Conservation (phyloP, 2,888 invertebrate genomes). For the Drosophila colorata region DNA sequence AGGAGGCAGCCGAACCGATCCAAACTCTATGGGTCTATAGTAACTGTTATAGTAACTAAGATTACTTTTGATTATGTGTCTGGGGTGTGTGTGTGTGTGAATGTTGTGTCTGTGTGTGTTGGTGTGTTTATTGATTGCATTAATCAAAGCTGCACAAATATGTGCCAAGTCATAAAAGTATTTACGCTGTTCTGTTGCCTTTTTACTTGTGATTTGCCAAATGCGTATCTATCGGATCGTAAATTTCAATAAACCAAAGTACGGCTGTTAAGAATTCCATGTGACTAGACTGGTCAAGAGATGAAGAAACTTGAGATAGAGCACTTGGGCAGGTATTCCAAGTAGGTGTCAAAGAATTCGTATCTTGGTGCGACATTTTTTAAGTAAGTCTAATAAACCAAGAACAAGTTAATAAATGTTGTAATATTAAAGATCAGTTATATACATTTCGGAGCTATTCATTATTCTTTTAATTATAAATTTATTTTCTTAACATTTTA, state of each 20-base stretch:
- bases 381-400: not conserved
- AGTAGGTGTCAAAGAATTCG: not conserved
- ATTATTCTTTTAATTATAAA: too few species aligned
- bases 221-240: slow-evolving; percentile 46
- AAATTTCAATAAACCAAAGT: slow-evolving; percentile 65
- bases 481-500: too few species aligned
- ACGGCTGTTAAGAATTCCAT: slow-evolving; percentile 26
- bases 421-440: not conserved
- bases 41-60: slow-evolving; percentile 11
- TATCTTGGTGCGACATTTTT: not conserved
- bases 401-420: not conserved
- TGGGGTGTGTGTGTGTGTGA: not conserved
- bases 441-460: too few species aligned
- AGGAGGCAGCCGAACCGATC: not conserved
- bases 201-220: slow-evolving; percentile 45
- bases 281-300: slow-evolving; percentile 27
- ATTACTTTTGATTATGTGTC: slow-evolving; percentile 5
- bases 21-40: not conserved
- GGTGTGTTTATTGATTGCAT: slow-evolving; percentile 53
- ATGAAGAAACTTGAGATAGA: not conserved
- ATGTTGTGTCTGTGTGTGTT: not conserved
- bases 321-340: not conserved
- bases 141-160: slow-evolving; percentile 75
- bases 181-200: slow-evolving; percentile 51
- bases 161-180: slow-evolving; percentile 67